Evolutionary conservation across 1,140 invertebrate species (phyloP).

Genomic region (Zaprionus africanus): DNA sequence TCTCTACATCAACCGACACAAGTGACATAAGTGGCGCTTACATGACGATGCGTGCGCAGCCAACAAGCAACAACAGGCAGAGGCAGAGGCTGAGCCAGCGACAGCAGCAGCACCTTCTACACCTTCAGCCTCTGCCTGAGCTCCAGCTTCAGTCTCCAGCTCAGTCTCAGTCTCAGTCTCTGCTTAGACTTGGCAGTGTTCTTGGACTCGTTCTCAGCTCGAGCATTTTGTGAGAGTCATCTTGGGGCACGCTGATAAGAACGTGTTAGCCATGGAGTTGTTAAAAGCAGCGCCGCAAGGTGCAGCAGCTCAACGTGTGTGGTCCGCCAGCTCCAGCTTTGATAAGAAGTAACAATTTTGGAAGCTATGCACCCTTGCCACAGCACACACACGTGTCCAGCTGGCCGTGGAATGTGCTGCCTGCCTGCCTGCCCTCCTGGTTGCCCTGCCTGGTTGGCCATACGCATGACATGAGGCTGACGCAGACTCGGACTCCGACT

Average conservation of each 20-base stretch:
- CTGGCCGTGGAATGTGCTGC: slow-evolving; percentile 12
- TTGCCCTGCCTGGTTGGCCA: slow-evolving; percentile 46
- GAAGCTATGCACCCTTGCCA: slow-evolving; percentile 21
- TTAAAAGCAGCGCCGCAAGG: slow-evolving; percentile 75
- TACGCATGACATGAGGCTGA: slow-evolving; percentile 59
- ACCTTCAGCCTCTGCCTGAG: slow-evolving; percentile 48
- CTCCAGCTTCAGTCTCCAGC: slow-evolving; percentile 33
- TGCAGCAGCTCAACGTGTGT: slow-evolving; percentile 56
- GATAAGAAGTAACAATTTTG: slow-evolving; percentile 72
- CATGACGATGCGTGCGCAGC: slow-evolving; percentile 81
- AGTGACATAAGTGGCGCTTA: slow-evolving; percentile 84
- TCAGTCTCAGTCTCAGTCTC: not conserved
- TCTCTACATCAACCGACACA: slow-evolving; percentile 82
- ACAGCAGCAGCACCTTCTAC: slow-evolving; percentile 39
- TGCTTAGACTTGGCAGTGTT: not conserved
- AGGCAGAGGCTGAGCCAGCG: slow-evolving; percentile 24
- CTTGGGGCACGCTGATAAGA: slow-evolving; percentile 64
- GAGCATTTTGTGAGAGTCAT: slow-evolving; percentile 73
- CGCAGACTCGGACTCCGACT: slow-evolving; percentile 25
- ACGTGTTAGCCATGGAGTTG: slow-evolving; percentile 71
- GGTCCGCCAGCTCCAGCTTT: slow-evolving; percentile 57
- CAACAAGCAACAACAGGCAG: slow-evolving; percentile 53
- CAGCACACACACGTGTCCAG: slow-evolving; percentile 24
- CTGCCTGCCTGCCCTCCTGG: not conserved
- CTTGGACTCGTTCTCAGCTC: slow-evolving; percentile 1